Percentiles rank a stretch among this genome's conserved stretches.
Evolutionary conservation across 2,113 vertebrate genomes (phyloP).

Genomic region (Barnardius zonarius): DNA sequence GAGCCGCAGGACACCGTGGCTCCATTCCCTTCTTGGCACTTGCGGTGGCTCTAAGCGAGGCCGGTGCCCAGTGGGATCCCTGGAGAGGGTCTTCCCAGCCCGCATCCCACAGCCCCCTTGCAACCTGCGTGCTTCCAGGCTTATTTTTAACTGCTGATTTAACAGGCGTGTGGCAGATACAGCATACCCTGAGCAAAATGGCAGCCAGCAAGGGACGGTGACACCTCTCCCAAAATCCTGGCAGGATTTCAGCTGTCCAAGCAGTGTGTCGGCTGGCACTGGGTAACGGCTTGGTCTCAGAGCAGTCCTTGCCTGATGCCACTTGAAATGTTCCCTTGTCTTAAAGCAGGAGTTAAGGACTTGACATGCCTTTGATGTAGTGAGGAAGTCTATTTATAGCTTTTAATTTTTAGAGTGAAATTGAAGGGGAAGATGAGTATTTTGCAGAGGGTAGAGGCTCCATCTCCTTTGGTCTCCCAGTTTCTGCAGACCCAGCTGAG

Average conservation of each 20-base stretch:
- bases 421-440: not conserved
- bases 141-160: conserved; percentile 36
- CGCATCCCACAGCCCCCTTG: fast-evolving
- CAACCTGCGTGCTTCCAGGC: fast-evolving
- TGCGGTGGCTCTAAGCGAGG: fast-evolving
- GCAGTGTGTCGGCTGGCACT: conserved; percentile 31
- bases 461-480: fast-evolving
- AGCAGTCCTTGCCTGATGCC: not conserved
- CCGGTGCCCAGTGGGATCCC: not conserved
- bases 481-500: fast-evolving
- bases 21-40: not conserved
- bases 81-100: not conserved
- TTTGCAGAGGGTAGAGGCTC: not conserved
- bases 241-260: conserved; percentile 60
- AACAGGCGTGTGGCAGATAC: not conserved
- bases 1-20: fast-evolving
- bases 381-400: not conserved
- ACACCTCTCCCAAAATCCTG: conserved; percentile 28
- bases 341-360: not conserved
- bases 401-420: not conserved
- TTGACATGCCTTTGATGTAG: not conserved
- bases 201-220: not conserved
- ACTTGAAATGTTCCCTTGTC: not conserved
- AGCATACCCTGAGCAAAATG: conserved; percentile 5
- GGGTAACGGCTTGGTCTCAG: not conserved